Evolutionary conservation across 2,888 invertebrate species (phyloP).

Genomic region (Loripinus fragilis): DNA sequence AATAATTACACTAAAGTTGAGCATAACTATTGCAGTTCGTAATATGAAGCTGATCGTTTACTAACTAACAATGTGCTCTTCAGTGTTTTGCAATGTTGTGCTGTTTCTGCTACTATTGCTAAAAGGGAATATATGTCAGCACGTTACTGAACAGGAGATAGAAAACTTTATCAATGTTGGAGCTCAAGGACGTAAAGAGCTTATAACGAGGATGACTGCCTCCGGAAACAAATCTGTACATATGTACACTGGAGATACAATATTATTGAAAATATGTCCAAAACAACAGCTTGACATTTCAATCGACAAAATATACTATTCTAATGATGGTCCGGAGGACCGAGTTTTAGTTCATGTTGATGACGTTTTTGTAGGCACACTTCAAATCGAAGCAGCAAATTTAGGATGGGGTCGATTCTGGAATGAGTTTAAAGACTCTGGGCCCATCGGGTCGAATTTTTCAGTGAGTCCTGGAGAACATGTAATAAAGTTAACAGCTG

Average conservation of each 20-base stretch:
- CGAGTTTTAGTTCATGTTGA: conserved; percentile 20
- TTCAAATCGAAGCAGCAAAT: conserved; percentile 19
- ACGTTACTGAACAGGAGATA: conserved; percentile 28
- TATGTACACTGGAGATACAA: conserved; percentile 34
- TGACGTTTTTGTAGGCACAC: background rate
- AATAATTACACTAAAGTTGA: background rate
- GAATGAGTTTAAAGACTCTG: conserved; percentile 30
- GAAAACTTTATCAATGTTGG: conserved; percentile 34
- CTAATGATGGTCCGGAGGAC: conserved; percentile 48
- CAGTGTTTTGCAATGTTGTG: background rate
- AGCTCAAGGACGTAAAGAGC: background rate
- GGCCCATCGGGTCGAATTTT: background rate
- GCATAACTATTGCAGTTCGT: background rate
- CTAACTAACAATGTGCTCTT: background rate
- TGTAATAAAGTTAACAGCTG: conserved; percentile 13
- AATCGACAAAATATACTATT: conserved; percentile 26
- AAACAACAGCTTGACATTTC: conserved; percentile 2
- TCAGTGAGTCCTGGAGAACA: conserved; percentile 21
- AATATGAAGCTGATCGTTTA: no score
- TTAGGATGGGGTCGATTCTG: conserved; percentile 41
- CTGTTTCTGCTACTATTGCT: background rate
- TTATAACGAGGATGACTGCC: conserved; percentile 33
- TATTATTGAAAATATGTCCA: conserved; percentile 39
- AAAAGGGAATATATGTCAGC: background rate
- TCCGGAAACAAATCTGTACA: conserved; percentile 29